Conservation (phyloP, 2,888 invertebrate genomes). For the Dryococelus australis region DNA sequence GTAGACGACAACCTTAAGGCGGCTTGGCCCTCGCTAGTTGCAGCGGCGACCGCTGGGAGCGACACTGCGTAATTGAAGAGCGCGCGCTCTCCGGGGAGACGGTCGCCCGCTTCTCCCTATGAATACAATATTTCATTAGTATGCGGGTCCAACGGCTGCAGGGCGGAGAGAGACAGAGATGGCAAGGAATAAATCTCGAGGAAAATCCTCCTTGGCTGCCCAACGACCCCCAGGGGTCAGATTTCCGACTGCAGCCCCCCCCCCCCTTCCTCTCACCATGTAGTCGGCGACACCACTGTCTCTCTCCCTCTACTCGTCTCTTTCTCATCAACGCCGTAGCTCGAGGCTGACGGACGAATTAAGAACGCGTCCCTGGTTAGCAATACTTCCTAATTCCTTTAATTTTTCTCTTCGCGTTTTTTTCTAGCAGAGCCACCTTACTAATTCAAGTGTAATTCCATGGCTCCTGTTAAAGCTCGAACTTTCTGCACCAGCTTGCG, state of each 20-base stretch:
- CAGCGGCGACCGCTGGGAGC: background rate
- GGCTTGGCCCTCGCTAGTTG: background rate
- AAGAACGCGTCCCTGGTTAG: conserved; percentile 6
- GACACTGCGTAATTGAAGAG: conserved; percentile 17
- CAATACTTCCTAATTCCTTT: background rate
- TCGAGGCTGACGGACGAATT: conserved; percentile 1
- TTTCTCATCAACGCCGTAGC: background rate
- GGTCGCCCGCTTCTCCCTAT: conserved; percentile 53
- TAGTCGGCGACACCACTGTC: background rate
- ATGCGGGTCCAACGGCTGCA: conserved; percentile 36
- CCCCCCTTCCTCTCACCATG: background rate
- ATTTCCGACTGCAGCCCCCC: conserved; percentile 55
- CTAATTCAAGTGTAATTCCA: background rate
- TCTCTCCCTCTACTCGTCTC: conserved; percentile 29
- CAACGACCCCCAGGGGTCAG: conserved; percentile 59
- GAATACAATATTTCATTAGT: conserved; percentile 61
- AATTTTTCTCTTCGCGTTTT: background rate
- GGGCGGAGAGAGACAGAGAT: conserved; percentile 28
- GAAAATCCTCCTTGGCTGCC: conserved; percentile 20
- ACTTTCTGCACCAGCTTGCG: too few species aligned
- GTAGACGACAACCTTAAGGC: background rate
- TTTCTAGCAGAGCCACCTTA: background rate
- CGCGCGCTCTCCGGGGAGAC: conserved; percentile 36
- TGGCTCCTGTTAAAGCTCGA: background rate
- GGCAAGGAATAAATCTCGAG: conserved; percentile 43